Conservation (phyloP, 1,140 invertebrate genomes). For the Drosophila repletoides region DNA sequence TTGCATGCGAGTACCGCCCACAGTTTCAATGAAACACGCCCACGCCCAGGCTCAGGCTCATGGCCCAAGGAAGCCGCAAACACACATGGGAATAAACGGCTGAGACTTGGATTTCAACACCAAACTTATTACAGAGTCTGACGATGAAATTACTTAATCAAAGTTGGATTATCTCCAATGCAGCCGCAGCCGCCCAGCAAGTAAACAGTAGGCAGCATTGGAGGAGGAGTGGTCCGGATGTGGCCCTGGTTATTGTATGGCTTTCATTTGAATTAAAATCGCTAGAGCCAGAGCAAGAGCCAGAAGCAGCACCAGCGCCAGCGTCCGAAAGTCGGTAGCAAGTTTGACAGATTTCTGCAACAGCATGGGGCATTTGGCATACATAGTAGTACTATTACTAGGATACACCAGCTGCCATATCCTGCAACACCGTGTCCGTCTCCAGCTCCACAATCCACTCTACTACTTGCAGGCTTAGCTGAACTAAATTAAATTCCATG, state of each 20-base stretch:
- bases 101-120: constrained; percentile 70
- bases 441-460: constrained; percentile 11
- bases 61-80: not conserved
- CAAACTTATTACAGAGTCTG: constrained; percentile 64
- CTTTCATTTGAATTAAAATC: constrained; percentile 76
- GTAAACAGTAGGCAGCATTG: constrained; percentile 39
- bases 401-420: constrained; percentile 6
- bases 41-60: not conserved
- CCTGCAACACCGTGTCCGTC: not conserved
- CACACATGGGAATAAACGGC: constrained; percentile 63
- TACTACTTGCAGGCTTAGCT: constrained; percentile 22
- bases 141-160: constrained; percentile 74
- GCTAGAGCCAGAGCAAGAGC: too few species aligned
- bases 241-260: constrained; percentile 31
- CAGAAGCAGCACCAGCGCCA: too few species aligned
- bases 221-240: not conserved
- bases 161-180: constrained; percentile 73
- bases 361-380: constrained; percentile 68
- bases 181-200: constrained; percentile 39
- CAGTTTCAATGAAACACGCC: not conserved
- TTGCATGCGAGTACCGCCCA: constrained; percentile 23
- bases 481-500: constrained; percentile 80
- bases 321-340: constrained; percentile 57
- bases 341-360: constrained; percentile 63
- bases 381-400: constrained; percentile 44